Percentiles rank a stretch among this genome's conserved stretches.
Conservation (phyloP, 2,113 vertebrate species). For the Ptychochromis oligacanthus region DNA sequence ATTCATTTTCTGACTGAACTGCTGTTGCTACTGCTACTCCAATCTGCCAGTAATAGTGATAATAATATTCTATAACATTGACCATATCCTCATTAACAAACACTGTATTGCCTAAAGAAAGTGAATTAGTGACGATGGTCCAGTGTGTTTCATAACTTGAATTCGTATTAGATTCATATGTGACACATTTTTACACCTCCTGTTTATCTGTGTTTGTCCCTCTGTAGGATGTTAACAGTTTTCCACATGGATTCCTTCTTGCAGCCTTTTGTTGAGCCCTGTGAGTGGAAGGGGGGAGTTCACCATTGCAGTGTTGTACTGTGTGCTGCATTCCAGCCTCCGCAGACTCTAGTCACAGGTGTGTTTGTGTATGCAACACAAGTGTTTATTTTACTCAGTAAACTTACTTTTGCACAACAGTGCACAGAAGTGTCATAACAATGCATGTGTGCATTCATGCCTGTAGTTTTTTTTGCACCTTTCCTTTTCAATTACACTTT, state of each 20-base stretch:
- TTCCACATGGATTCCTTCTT: conserved; percentile 80
- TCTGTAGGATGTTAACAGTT: conserved; percentile 80
- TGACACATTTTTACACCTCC: background rate
- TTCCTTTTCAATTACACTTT: conserved; percentile 15
- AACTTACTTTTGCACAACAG: background rate
- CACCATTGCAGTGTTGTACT: conserved; percentile 64
- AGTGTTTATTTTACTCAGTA: background rate
- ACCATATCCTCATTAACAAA: background rate
- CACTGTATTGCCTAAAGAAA: background rate
- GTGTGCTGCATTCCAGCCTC: conserved; percentile 79
- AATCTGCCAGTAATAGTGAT: background rate
- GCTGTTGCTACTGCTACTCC: background rate
- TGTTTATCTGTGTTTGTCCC: background rate
- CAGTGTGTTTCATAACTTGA: background rate
- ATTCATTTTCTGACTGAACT: no score
- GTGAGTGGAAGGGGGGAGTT: conserved; percentile 81
- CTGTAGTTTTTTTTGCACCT: background rate
- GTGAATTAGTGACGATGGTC: background rate
- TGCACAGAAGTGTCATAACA: background rate
- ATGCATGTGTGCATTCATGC: background rate
- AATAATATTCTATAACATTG: background rate
- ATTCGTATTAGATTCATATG: background rate
- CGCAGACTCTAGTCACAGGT: conserved; percentile 80
- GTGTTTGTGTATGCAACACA: background rate
- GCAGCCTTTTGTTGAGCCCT: conserved; percentile 75